Evolutionary conservation across 2,888 invertebrate species (phyloP).

Genomic region (Tortrix viridana): DNA sequence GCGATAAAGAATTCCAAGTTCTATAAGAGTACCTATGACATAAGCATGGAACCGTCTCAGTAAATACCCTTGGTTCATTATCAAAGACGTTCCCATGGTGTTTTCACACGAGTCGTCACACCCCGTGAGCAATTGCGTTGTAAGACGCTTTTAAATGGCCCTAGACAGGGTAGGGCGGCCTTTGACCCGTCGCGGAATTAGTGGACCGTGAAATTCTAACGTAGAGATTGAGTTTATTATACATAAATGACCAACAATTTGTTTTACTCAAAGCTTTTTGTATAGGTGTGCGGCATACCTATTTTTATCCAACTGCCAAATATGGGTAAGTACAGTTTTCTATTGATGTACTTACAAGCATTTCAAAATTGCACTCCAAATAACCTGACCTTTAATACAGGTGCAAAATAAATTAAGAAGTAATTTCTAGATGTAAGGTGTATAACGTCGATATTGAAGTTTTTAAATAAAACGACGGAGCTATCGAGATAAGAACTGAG

Average conservation of each 20-base stretch:
- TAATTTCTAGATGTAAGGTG: not conserved
- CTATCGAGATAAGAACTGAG: slow-evolving; percentile 14
- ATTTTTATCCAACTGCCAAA: too few species aligned
- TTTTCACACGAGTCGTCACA: slow-evolving; percentile 78
- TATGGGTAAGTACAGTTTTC: too few species aligned
- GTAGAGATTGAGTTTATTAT: slow-evolving; percentile 12
- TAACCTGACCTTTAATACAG: too few species aligned
- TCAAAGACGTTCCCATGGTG: slow-evolving; percentile 67
- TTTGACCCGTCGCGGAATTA: slow-evolving; percentile 57
- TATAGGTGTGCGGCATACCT: too few species aligned
- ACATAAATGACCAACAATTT: slow-evolving; percentile 6
- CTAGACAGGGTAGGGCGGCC: slow-evolving; percentile 59
- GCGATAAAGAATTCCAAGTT: slow-evolving; percentile 34
- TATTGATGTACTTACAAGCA: too few species aligned
- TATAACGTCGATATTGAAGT: not conserved
- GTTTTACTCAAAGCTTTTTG: too few species aligned
- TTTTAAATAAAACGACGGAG: not conserved
- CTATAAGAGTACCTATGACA: slow-evolving; percentile 17
- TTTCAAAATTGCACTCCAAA: too few species aligned
- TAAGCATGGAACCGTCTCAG: slow-evolving; percentile 38
- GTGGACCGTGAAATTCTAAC: slow-evolving; percentile 27
- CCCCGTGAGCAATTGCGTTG: slow-evolving; percentile 61
- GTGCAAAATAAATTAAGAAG: not conserved
- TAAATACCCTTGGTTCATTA: slow-evolving; percentile 45
- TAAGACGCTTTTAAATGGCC: slow-evolving; percentile 56